These are phyloP conservation scores for Sebastes trivittatus DNA, from an alignment of 2,797 vertebrate genomes.

Conservation along the genomic window DNA sequence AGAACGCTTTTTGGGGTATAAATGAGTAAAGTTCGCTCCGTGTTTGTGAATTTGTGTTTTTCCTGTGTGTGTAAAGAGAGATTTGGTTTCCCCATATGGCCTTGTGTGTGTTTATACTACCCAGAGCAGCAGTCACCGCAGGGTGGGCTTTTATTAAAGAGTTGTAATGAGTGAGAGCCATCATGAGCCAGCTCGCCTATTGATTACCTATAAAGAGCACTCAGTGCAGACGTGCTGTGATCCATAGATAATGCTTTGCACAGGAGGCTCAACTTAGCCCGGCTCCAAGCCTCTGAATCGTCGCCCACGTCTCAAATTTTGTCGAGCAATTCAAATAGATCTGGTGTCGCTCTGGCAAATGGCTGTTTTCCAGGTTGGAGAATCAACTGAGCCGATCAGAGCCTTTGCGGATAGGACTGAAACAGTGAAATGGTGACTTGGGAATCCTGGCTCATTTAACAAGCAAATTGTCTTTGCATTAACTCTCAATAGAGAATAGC, in stretches of 20 bases:
- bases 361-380: constrained; percentile 13
- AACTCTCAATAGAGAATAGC: background rate
- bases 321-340: constrained; percentile 43
- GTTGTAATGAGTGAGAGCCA: constrained; percentile 81
- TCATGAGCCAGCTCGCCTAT: constrained; percentile 76
- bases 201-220: constrained; percentile 82
- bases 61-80: constrained; percentile 47
- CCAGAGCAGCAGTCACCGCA: constrained; percentile 64
- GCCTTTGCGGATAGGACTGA: background rate
- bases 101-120: constrained; percentile 48
- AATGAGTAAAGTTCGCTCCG: constrained; percentile 24
- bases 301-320: constrained; percentile 41
- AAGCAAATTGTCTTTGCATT: background rate
- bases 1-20: background rate
- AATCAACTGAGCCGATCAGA: background rate
- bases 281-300: constrained; percentile 43
- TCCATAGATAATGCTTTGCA: constrained; percentile 78
- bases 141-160: constrained; percentile 83
- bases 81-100: constrained; percentile 44
- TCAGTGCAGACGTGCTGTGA: constrained; percentile 76
- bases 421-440: background rate
- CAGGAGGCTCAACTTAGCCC: constrained; percentile 55
- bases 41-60: constrained; percentile 38
- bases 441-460: background rate
- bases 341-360: constrained; percentile 9